Evolutionary conservation across 2,797 vertebrate genomes (phyloP), one percentile per base, ranked within the genome.

Genomic region (Alca torda): DNA sequence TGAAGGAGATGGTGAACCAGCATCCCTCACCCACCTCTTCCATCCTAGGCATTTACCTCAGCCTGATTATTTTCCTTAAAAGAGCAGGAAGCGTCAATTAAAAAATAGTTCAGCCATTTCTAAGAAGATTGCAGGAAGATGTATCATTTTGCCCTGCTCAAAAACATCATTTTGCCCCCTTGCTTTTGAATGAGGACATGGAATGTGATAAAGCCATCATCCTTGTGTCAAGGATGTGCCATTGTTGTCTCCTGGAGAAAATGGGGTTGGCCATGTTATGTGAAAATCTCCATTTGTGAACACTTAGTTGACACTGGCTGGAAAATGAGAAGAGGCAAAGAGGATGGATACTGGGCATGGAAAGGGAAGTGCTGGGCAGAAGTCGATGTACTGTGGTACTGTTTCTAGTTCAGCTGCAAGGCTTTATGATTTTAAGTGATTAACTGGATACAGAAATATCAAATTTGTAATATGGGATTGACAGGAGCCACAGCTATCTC

Each of bases 31-130:
- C 46, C 59, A 67, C 41, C 68, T 76, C 74, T 81, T 93, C 67
- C 35, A 50, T 87, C 53, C 78, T 28, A 77, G 80, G 70, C 45
- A 94, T 93, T 89, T 93, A 87, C 51, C 8, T 73, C 73, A 86
- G 75, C 61, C 73, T 80, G 73, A 78, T 87, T 80, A 89, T 95
- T 87, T 91, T 83, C 84, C 75, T 78, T 64, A 75, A 81, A 95
- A 91, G 16, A 61, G 45, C 78, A 86, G 91, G 87, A 94, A 94
- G 89, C 23, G 23, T 65, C 82, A 95, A 95, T 96, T 96, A 91
- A 91, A 92, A 89, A 95, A 96, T 94, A 96, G 73, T 73, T 95
- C 43, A 69, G 39, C 16, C n/a, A 21, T 95, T 94, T 95, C 91
- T 96, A 95, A 96, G 72, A 93, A 76, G 75, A 91, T 39, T 83